Conservation (phyloP, 2,113 vertebrate species). For the Gasterosteus nipponicus region DNA sequence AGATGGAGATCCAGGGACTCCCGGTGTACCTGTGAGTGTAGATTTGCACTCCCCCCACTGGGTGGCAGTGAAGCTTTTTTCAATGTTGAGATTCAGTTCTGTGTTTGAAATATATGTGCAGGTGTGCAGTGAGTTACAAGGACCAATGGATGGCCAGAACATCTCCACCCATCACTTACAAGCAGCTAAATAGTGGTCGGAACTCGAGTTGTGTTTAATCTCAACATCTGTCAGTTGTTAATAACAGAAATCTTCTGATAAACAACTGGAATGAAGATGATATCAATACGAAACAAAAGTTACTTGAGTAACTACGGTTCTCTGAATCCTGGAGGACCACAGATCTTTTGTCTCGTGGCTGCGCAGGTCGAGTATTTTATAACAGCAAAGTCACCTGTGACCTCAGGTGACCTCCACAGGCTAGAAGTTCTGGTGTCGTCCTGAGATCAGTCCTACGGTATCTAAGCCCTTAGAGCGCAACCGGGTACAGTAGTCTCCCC, state of each 20-base stretch:
- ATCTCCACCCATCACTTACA: background rate
- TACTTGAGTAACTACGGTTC: no score
- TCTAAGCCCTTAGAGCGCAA: no score
- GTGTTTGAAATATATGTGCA: background rate
- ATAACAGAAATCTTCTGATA: constrained; percentile 9
- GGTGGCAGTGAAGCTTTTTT: constrained; percentile 47
- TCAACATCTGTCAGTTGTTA: background rate
- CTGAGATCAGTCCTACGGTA: no score
- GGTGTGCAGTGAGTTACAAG: constrained; percentile 10
- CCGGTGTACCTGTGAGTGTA: constrained; percentile 72
- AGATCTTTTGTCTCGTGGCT: no score
- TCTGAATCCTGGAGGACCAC: no score
- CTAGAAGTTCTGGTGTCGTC: no score
- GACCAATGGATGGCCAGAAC: constrained; percentile 3
- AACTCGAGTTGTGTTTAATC: background rate
- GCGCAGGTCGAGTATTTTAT: no score
- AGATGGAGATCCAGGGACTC: constrained; percentile 69
- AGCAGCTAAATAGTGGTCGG: constrained; percentile 26
- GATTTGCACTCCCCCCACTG: constrained; percentile 32
- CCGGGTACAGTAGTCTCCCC: no score
- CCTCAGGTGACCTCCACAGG: no score
- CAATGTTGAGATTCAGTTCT: background rate
- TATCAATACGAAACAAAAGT: no score
- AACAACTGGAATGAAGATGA: no score
- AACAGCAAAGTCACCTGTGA: no score